A percentile compares a stretch with the other conserved stretches of the same genome.
phyloP scores from a whole-genome alignment of 2,113 vertebrate genomes.

The Ibidorhyncha struthersii region DNA sequence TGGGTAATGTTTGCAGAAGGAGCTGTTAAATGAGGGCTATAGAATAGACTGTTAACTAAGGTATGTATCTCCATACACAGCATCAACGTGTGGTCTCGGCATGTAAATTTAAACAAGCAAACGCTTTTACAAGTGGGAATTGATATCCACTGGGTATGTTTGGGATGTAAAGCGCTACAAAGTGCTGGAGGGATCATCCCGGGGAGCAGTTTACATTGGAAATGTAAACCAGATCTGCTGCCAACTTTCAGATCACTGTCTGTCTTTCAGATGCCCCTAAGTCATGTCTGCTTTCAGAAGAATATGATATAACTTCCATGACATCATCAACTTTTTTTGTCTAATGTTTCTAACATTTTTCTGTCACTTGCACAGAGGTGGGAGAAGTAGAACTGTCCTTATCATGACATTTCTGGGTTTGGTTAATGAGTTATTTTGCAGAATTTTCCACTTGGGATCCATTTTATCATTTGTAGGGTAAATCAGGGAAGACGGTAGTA shows the following conservation, averaged over 20 bases:
- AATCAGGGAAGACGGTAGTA: background rate
- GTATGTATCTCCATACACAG: background rate
- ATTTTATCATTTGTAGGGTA: background rate
- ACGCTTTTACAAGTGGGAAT: background rate
- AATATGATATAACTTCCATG: background rate
- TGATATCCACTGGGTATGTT: background rate
- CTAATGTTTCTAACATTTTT: background rate
- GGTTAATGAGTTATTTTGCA: background rate
- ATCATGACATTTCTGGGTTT: background rate
- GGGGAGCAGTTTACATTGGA: background rate
- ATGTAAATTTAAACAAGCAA: background rate
- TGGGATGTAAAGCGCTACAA: background rate
- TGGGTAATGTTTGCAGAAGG: background rate
- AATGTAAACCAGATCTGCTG: background rate
- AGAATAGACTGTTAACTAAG: background rate
- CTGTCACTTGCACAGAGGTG: background rate
- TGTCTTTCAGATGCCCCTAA: background rate
- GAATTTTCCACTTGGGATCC: background rate
- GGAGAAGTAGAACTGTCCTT: background rate
- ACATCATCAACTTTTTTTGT: background rate
- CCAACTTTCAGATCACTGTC: background rate
- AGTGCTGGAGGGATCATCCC: background rate
- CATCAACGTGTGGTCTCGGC: fast-evolving
- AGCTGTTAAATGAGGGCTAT: background rate
- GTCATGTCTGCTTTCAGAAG: background rate